A percentile compares a stretch with the other conserved stretches of the same genome.
Evolutionary conservation across 2,888 invertebrate genomes (phyloP).

Genomic region (Aspidapion aeneum): DNA sequence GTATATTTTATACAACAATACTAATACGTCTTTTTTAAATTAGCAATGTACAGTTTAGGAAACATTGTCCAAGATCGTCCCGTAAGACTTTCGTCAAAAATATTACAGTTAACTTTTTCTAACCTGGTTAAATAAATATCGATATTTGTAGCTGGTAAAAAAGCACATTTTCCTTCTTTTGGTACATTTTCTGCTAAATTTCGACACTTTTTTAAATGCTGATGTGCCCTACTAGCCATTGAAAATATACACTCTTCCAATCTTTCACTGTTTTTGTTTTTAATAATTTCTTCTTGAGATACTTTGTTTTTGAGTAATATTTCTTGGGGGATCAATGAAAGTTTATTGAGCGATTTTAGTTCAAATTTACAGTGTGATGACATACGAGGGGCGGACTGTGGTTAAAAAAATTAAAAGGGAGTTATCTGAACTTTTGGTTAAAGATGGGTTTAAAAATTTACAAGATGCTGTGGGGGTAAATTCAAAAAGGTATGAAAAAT

Average conservation of each 20-base stretch:
- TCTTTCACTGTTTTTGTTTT: slow-evolving; percentile 58
- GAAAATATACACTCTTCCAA: slow-evolving; percentile 78
- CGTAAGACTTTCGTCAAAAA: slow-evolving; percentile 65
- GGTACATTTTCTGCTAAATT: slow-evolving; percentile 61
- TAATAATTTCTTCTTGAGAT: slow-evolving; percentile 76
- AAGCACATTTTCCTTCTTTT: slow-evolving; percentile 56
- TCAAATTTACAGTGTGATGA: slow-evolving; percentile 88
- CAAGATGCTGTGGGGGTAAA: slow-evolving; percentile 71
- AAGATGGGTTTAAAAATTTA: slow-evolving; percentile 66
- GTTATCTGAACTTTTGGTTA: slow-evolving; percentile 62
- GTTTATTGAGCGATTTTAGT: slow-evolving; percentile 82
- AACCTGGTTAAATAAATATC: slow-evolving; percentile 69
- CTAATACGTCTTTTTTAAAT: slow-evolving; percentile 56
- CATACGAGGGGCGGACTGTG: slow-evolving; percentile 82
- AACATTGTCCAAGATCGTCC: slow-evolving; percentile 58
- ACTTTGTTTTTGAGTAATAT: slow-evolving; percentile 72
- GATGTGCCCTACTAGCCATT: slow-evolving; percentile 76
- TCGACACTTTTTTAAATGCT: slow-evolving; percentile 68
- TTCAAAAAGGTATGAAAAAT: slow-evolving; percentile 18
- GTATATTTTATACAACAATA: too few species aligned
- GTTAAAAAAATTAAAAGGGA: slow-evolving; percentile 79
- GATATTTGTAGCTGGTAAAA: slow-evolving; percentile 68
- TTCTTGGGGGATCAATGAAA: slow-evolving; percentile 76
- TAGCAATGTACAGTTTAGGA: slow-evolving; percentile 67
- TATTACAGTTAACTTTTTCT: slow-evolving; percentile 67